A percentile compares a stretch with the other conserved stretches of the same genome.
Conservation (phyloP, 1,140 invertebrate genomes). For the Drosophila mayri region DNA sequence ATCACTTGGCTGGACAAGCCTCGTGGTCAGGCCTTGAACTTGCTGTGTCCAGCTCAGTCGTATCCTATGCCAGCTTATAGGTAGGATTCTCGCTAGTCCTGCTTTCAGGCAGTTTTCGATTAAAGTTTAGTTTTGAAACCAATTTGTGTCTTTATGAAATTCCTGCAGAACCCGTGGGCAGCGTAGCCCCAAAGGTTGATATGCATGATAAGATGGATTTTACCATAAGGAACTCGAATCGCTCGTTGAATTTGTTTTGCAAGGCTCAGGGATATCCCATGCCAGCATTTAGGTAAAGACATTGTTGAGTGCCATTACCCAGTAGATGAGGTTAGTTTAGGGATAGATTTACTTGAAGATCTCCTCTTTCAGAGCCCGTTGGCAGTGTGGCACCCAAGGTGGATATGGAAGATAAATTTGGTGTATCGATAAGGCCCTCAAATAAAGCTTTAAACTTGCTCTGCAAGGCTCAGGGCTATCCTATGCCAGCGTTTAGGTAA, state of each 20-base stretch:
- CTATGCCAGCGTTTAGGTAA: constrained; percentile 89
- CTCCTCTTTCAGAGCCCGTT: constrained; percentile 87
- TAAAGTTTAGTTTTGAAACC: no score
- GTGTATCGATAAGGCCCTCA: constrained; percentile 37
- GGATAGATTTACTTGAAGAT: background rate
- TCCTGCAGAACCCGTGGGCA: constrained; percentile 89
- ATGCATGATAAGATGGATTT: constrained; percentile 83
- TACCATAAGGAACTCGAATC: constrained; percentile 45
- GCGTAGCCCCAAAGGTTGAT: constrained; percentile 88
- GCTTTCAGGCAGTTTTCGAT: constrained; percentile 56
- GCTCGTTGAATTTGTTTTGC: constrained; percentile 85
- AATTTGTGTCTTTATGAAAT: background rate
- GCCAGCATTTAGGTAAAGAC: constrained; percentile 88
- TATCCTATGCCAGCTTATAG: constrained; percentile 89
- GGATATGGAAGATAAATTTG: constrained; percentile 84
- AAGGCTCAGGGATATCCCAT: constrained; percentile 89
- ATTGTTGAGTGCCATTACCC: constrained; percentile 18
- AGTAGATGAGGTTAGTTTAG: background rate
- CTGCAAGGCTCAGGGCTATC: constrained; percentile 89
- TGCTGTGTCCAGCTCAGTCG: constrained; percentile 88
- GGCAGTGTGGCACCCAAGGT: constrained; percentile 89
- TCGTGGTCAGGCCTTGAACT: constrained; percentile 42
- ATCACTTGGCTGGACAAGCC: constrained; percentile 87
- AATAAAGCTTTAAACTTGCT: constrained; percentile 61
- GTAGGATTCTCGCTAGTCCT: constrained; percentile 85